Conservation (phyloP, 2,113 vertebrate species). For the Hucho hucho region DNA sequence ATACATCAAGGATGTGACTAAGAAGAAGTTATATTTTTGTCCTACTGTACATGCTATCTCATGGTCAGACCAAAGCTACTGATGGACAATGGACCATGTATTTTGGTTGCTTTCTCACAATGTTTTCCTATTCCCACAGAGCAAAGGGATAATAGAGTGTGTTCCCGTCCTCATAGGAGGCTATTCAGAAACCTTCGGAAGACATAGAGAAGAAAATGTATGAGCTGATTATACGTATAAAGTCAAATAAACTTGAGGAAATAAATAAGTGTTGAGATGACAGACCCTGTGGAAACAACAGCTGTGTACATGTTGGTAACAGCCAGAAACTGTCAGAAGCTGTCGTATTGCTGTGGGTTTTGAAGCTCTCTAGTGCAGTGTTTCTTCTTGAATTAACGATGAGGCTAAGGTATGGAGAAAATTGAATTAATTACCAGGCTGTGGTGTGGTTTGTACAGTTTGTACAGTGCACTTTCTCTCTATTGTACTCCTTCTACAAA, state of each 20-base stretch:
- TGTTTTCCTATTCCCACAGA: background rate
- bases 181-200: too few relatives aligned
- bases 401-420: background rate
- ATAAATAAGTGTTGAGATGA: background rate
- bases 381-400: constrained; percentile 1
- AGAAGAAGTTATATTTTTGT: background rate
- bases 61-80: background rate
- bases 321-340: constrained; percentile 9
- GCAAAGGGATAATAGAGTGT: too few relatives aligned
- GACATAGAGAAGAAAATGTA: too few relatives aligned
- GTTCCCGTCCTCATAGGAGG: too few relatives aligned
- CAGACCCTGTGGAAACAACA: constrained; percentile 6
- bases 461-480: background rate
- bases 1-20: background rate
- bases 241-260: background rate
- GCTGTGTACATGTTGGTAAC: constrained; percentile 4
- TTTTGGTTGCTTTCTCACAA: background rate
- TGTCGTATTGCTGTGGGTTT: background rate
- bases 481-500: background rate
- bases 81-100: background rate
- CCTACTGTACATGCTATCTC: background rate
- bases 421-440: background rate
- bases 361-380: background rate
- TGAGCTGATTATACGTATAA: too few relatives aligned
- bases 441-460: background rate